Evolutionary conservation across 2,888 invertebrate genomes (phyloP).

Genomic region (Saturnia japonica): DNA sequence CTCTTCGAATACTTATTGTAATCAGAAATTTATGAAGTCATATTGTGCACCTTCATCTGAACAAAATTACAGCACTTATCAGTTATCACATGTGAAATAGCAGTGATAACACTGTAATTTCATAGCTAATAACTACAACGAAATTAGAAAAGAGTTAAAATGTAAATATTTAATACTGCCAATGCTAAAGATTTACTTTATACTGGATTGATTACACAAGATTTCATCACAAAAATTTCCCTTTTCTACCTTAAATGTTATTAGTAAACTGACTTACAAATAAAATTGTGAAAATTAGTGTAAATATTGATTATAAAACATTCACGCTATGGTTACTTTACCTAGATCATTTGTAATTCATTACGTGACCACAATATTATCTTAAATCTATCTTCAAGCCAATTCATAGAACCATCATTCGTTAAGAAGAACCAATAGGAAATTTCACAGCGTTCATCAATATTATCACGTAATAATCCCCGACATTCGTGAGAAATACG

Average conservation of each 20-base stretch:
- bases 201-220: neutral
- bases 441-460: neutral
- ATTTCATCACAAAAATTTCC: neutral
- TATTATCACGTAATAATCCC: no score
- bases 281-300: neutral
- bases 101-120: no score
- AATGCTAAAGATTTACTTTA: neutral
- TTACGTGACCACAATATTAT: neutral
- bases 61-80: no score
- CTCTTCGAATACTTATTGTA: no score
- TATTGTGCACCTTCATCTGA: no score
- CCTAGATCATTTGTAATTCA: neutral
- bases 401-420: neutral
- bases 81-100: no score
- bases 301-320: neutral
- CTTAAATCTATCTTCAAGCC: neutral
- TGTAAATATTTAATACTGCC: neutral
- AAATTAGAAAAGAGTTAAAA: neutral
- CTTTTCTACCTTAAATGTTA: neutral
- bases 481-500: no score
- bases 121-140: no score
- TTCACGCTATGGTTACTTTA: neutral
- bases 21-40: no score
- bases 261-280: neutral
- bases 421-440: neutral